A percentile compares a stretch with the other conserved stretches of the same genome.
phyloP scores from a whole-genome alignment of 2,888 invertebrate species.

The Trissolcus japonicus region DNA sequence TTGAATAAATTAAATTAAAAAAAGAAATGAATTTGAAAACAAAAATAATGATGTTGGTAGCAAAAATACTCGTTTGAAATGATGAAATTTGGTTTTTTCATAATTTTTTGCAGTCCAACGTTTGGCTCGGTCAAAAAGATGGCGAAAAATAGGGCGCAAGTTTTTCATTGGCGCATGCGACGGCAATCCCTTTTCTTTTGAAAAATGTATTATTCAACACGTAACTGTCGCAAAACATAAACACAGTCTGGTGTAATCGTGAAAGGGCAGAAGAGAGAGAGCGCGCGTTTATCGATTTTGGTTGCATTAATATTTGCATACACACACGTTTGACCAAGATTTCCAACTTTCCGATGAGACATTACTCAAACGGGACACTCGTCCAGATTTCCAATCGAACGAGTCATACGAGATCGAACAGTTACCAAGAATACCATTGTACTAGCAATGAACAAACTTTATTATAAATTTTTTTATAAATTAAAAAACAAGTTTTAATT shows the following conservation, averaged over 20 bases:
- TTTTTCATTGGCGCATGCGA: conserved; percentile 38
- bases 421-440: too few relatives aligned
- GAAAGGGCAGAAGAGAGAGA: conserved; percentile 34
- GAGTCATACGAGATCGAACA: too few relatives aligned
- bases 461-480: too few relatives aligned
- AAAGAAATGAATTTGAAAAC: too few relatives aligned
- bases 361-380: background rate
- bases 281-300: conserved; percentile 37
- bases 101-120: conserved; percentile 4
- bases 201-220: conserved; percentile 44
- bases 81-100: background rate
- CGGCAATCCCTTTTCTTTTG: conserved; percentile 26
- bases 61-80: too few relatives aligned
- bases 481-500: too few relatives aligned
- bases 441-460: too few relatives aligned
- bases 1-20: too few relatives aligned
- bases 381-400: background rate
- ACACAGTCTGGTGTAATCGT: conserved; percentile 30
- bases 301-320: conserved; percentile 26
- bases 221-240: conserved; percentile 41
- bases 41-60: too few relatives aligned
- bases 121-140: conserved; percentile 20
- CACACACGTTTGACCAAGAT: conserved; percentile 4
- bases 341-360: conserved; percentile 12
- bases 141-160: conserved; percentile 28